Evolutionary conservation across 2,113 vertebrate genomes (phyloP).

Genomic region (Coregonus clupeaformis): DNA sequence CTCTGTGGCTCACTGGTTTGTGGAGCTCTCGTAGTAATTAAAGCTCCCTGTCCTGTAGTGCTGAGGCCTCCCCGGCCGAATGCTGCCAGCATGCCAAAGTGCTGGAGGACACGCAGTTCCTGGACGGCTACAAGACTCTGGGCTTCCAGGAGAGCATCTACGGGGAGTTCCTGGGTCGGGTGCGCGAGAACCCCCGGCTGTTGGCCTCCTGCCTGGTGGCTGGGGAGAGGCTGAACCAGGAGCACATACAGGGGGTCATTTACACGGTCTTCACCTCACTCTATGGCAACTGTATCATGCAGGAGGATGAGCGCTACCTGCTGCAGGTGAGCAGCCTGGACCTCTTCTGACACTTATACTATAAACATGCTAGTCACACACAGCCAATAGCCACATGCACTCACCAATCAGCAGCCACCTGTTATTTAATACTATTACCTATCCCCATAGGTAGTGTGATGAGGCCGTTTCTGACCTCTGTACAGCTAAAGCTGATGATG

Average conservation of each 20-base stretch:
- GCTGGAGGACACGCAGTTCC: constrained; percentile 95
- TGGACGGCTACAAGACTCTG: constrained; percentile 95
- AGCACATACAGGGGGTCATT: constrained; percentile 89
- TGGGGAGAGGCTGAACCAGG: constrained; percentile 91
- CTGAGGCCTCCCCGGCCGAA: constrained; percentile 94
- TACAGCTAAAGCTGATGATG: neutral
- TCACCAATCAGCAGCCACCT: too few species aligned
- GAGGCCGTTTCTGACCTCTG: too few species aligned
- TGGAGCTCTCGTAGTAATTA: constrained; percentile 2
- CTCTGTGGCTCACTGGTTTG: neutral
- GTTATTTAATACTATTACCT: too few species aligned
- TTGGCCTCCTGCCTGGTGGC: constrained; percentile 95
- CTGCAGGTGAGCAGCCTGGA: constrained; percentile 85
- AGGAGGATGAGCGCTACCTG: constrained; percentile 96
- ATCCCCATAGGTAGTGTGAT: neutral
- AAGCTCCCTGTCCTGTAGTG: constrained; percentile 71
- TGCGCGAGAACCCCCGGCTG: constrained; percentile 94
- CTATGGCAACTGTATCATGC: constrained; percentile 98
- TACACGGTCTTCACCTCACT: constrained; percentile 92
- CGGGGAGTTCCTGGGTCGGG: constrained; percentile 89
- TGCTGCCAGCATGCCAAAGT: constrained; percentile 97
- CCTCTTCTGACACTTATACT: neutral
- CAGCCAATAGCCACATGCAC: constrained; percentile 57
- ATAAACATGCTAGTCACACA: neutral
- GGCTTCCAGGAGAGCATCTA: constrained; percentile 95